Percentiles rank a stretch among this genome's conserved stretches.
These are phyloP conservation scores for Drosophila ogumai DNA, from an alignment of 1,140 invertebrate genomes.

Conservation along the genomic window DNA sequence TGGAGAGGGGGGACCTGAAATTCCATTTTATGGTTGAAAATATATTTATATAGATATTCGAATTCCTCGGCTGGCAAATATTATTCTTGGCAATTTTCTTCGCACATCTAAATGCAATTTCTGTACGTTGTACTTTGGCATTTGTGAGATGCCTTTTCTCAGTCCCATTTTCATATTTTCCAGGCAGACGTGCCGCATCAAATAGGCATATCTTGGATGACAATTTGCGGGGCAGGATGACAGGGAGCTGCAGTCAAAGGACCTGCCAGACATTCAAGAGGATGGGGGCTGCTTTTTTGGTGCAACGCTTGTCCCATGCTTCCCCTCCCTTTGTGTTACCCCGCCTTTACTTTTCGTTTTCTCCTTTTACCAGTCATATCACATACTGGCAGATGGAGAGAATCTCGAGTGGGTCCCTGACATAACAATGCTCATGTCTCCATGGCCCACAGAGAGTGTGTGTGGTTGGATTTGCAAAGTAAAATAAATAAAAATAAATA, in stretches of 20 bases:
- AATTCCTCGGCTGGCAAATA: slow-evolving; percentile 9
- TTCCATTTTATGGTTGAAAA: neutral
- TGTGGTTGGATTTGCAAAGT: slow-evolving; percentile 40
- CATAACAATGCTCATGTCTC: slow-evolving; percentile 47
- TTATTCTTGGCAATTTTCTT: slow-evolving; percentile 29
- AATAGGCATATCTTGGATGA: slow-evolving; percentile 37
- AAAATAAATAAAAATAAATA: slow-evolving; percentile 35
- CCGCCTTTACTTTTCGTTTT: neutral
- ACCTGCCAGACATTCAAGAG: slow-evolving; percentile 18
- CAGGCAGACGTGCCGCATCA: slow-evolving; percentile 29
- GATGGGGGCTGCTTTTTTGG: slow-evolving; percentile 6
- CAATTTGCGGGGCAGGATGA: slow-evolving; percentile 17
- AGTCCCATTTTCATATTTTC: slow-evolving; percentile 26
- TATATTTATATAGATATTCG: slow-evolving; percentile 12
- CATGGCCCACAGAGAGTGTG: slow-evolving; percentile 4
- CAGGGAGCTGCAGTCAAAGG: slow-evolving; percentile 19
- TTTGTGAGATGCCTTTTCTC: slow-evolving; percentile 36
- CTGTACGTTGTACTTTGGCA: slow-evolving; percentile 24
- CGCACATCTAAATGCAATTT: slow-evolving; percentile 44
- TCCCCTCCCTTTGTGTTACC: neutral
- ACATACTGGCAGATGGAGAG: slow-evolving; percentile 12
- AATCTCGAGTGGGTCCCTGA: slow-evolving; percentile 33
- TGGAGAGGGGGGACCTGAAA: neutral
- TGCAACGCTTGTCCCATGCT: slow-evolving; percentile 24
- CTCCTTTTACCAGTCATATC: slow-evolving; percentile 37